Evolutionary conservation across 2,888 invertebrate species (phyloP), one percentile per base, ranked within the genome.

Genomic region (Aphodius sticticus): DNA sequence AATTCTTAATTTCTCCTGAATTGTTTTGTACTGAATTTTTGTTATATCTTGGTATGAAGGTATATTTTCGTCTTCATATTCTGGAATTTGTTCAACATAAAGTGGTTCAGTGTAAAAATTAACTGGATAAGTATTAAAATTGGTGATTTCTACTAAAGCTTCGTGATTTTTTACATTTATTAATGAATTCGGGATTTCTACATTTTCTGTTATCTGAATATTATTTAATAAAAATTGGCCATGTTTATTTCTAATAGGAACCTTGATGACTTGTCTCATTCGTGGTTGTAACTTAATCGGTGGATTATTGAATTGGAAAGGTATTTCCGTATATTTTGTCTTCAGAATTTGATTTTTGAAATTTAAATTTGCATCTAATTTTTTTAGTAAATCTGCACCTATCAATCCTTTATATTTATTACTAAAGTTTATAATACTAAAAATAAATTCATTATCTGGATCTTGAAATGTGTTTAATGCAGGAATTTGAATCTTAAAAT

Each of bases 151-250:
- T 70, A 70, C 12, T 70, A 70, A 70, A 6, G 70, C 16, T 70
- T 70, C 70, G 70, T 9, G 70, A 16, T 70, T n/a, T 6, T 70
- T 70, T 70, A 70, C 70, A 9, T n/a, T 16, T 70, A 70, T 16
- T 70, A 70, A 70, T 9, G 70, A 70, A 70, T 70, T 70, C 16
- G 70, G 70, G 4, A 69, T 69, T 69, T 69, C 69, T 69, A 69
- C 69, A 70, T 16, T 9, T 70, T 70, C 16, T 70, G 16, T 16
- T 16, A 69, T 69, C 15, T n/a, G 14, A n/a, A 14, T 69, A 69
- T 69, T n/a, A 69, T 15, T 69, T 69, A 69, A 14, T 69, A 69
- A 69, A 69, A 69, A 14, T 69, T 69, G 1, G 2, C 69, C 69
- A 69, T 69, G 14, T n/a, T 69, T 69, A 14, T 69, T 69, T 14